phyloP scores from a whole-genome alignment of 2,113 vertebrate genomes.

The Brachirus orientalis region DNA sequence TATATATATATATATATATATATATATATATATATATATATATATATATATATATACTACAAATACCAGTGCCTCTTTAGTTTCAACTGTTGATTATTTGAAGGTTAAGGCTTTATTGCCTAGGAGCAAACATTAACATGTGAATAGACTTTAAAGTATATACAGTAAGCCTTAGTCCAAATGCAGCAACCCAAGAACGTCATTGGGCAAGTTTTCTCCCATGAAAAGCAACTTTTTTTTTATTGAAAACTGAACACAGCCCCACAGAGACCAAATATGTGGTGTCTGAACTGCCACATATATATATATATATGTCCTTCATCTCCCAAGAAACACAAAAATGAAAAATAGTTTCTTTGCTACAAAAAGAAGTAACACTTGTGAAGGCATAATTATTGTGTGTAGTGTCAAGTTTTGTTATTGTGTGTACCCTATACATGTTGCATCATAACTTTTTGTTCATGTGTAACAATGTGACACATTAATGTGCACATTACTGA shows the following conservation, averaged over 20 bases:
- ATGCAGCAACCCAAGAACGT: constrained; percentile 4
- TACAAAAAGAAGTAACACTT: constrained; percentile 24
- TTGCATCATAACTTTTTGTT: too few relatives aligned
- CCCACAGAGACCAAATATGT: constrained; percentile 45
- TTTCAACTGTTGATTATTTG: neutral
- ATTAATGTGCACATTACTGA: too few relatives aligned
- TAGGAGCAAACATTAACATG: neutral
- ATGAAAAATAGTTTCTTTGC: constrained; percentile 39
- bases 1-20: too few relatives aligned
- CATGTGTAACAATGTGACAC: too few relatives aligned
- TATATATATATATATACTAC: neutral
- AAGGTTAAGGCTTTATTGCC: neutral
- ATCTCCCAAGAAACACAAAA: constrained; percentile 50
- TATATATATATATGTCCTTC: constrained; percentile 48
- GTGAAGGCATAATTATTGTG: neutral
- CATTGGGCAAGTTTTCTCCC: constrained; percentile 8
- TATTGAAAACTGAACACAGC: constrained; percentile 25
- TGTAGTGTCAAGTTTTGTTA: too few relatives aligned
- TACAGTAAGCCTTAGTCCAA: neutral
- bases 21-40: too few relatives aligned
- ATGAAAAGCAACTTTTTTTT: constrained; percentile 2
- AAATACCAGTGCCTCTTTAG: neutral
- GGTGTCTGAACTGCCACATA: constrained; percentile 44
- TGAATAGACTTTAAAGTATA: too few relatives aligned
- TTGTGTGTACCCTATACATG: too few relatives aligned